phyloP scores from a whole-genome alignment of 2,888 invertebrate genomes.

The Agonopterix arenella region DNA sequence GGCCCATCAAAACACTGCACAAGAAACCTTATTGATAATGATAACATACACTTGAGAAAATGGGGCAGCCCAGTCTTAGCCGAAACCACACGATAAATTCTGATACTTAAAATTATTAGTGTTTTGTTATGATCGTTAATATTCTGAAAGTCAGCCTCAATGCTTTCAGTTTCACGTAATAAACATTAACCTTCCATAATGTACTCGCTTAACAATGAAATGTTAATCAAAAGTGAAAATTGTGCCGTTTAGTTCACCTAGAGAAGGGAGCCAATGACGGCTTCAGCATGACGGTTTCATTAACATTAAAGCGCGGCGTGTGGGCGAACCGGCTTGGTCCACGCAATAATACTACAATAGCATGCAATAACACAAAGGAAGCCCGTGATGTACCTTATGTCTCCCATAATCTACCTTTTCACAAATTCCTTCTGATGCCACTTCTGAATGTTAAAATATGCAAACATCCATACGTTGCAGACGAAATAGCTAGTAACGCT shows the following conservation, averaged over 20 bases:
- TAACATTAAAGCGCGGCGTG: slow-evolving; percentile 35
- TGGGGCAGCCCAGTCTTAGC: too few relatives aligned
- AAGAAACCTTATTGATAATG: too few relatives aligned
- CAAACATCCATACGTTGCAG: slow-evolving; percentile 46
- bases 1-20: too few relatives aligned
- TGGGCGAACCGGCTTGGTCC: slow-evolving; percentile 27
- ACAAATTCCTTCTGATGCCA: slow-evolving; percentile 36
- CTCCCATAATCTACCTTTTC: slow-evolving; percentile 23
- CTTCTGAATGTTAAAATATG: slow-evolving; percentile 48
- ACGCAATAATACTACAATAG: slow-evolving; percentile 5
- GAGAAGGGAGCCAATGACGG: slow-evolving; percentile 1
- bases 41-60: too few relatives aligned
- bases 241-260: slow-evolving; percentile 12
- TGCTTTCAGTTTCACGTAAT: slow-evolving; percentile 12
- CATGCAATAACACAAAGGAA: slow-evolving; percentile 4
- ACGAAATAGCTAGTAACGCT: slow-evolving; percentile 45
- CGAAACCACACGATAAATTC: too few relatives aligned
- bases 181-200: not conserved
- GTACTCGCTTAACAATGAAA: slow-evolving; percentile 24
- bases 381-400: not conserved
- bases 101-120: too few relatives aligned
- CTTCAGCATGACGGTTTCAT: slow-evolving; percentile 30
- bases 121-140: too few relatives aligned
- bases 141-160: not conserved
- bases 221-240: slow-evolving; percentile 43